Percentiles rank a stretch among this genome's conserved stretches.
Evolutionary conservation across 1,140 invertebrate species (phyloP).

Genomic region (Callitettix versicolor): DNA sequence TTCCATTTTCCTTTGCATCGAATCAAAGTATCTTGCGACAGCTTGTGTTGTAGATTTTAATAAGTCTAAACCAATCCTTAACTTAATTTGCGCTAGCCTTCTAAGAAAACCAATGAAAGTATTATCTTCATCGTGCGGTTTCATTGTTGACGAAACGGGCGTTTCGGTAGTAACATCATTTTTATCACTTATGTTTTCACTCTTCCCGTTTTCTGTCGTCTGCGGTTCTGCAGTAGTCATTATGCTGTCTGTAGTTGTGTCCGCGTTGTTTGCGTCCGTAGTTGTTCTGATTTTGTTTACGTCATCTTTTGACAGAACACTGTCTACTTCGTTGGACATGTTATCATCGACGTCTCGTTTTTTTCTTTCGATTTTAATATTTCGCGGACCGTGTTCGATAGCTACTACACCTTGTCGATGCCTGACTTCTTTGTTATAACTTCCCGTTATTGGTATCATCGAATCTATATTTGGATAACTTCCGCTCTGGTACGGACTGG

Average conservation of each 20-base stretch:
- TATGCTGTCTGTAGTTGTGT: conserved; percentile 8
- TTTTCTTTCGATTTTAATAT: conserved; percentile 27
- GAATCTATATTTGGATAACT: conserved; percentile 8
- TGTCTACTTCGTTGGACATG: conserved; percentile 21
- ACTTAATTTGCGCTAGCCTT: conserved; percentile 39
- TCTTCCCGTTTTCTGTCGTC: conserved; percentile 24
- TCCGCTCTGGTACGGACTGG: background rate
- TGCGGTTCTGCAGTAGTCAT: conserved; percentile 20
- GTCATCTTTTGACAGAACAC: conserved; percentile 22
- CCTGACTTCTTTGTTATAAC: conserved; percentile 18
- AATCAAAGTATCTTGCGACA: conserved; percentile 38
- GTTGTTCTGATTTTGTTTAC: conserved; percentile 1
- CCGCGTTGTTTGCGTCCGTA: background rate
- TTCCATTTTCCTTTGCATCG: conserved; percentile 39
- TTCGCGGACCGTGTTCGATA: conserved; percentile 40
- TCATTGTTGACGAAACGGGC: conserved; percentile 7
- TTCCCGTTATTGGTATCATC: conserved; percentile 15
- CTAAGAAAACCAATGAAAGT: conserved; percentile 36
- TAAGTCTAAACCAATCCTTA: conserved; percentile 38
- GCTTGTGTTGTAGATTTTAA: conserved; percentile 39
- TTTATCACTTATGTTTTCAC: conserved; percentile 22
- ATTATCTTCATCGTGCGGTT: conserved; percentile 27
- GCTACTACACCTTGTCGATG: conserved; percentile 29
- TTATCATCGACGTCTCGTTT: conserved; percentile 16
- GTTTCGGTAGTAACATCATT: conserved; percentile 8